Evolutionary conservation across 2,113 vertebrate genomes (phyloP).

Genomic region (Laterallus jamaicensis): DNA sequence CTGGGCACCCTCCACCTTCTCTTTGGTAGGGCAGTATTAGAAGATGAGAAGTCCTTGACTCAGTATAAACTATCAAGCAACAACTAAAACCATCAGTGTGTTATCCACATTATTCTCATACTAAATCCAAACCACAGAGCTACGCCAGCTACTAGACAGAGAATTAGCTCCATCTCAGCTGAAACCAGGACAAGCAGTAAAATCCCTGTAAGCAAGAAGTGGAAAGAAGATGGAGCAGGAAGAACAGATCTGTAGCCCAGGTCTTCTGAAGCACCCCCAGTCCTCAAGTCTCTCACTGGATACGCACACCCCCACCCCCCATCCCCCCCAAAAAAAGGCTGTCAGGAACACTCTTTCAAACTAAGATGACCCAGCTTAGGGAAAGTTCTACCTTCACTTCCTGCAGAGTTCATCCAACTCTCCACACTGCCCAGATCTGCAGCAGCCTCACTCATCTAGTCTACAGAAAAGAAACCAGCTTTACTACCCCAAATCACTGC

Average conservation of each 20-base stretch:
- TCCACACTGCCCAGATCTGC: background rate
- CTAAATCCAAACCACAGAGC: too few species aligned
- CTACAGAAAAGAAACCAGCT: background rate
- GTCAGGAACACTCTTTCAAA: background rate
- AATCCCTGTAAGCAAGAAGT: background rate
- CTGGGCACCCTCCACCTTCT: too few species aligned
- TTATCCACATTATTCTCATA: too few species aligned
- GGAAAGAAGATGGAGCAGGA: background rate
- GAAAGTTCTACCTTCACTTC: background rate
- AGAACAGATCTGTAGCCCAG: background rate
- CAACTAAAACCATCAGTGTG: too few species aligned
- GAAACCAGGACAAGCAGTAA: background rate
- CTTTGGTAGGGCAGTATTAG: too few species aligned
- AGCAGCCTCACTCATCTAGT: background rate
- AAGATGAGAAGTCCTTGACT: too few species aligned
- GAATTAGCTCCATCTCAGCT: too few species aligned
- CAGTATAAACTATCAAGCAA: too few species aligned
- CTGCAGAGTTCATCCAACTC: background rate
- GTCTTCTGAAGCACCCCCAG: background rate
- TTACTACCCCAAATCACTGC: background rate
- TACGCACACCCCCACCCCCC: background rate
- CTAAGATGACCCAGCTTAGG: background rate
- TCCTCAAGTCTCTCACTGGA: background rate
- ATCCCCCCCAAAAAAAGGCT: background rate
- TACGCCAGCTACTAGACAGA: too few species aligned